phyloP scores from a whole-genome alignment of 2,797 vertebrate species.

The Ispidina lecontei region DNA sequence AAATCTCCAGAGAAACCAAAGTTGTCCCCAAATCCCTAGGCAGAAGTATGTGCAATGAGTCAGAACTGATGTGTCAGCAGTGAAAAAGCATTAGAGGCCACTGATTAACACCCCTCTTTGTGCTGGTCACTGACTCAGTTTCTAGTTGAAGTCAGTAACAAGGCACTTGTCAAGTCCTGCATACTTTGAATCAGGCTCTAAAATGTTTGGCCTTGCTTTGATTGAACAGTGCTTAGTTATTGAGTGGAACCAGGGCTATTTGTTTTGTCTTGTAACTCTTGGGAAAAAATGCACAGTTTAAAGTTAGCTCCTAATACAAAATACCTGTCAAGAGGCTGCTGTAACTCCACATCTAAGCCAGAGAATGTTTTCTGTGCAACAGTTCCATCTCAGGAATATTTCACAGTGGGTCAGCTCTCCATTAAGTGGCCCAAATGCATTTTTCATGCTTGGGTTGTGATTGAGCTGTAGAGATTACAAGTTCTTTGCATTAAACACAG shows the following conservation, averaged over 20 bases:
- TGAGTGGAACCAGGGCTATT: neutral
- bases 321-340: slow-evolving; percentile 10
- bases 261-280: slow-evolving; percentile 33
- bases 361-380: neutral
- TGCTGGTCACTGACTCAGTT: neutral
- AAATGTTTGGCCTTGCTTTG: neutral
- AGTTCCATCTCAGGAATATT: neutral
- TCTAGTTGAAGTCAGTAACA: neutral
- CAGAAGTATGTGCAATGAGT: neutral
- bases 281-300: neutral
- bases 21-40: neutral
- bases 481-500: neutral
- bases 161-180: neutral
- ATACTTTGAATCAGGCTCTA: neutral
- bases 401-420: slow-evolving; percentile 1
- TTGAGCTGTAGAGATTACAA: neutral
- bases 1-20: neutral
- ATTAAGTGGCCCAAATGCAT: neutral
- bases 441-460: neutral
- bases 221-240: neutral
- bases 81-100: neutral
- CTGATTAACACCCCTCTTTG: neutral
- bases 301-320: slow-evolving; percentile 14
- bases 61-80: neutral
- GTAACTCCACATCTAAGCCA: neutral